Base-by-base conservation (phyloP, 2,113 vertebrate species). In the Protobothrops mucrosquamatus region DNA sequence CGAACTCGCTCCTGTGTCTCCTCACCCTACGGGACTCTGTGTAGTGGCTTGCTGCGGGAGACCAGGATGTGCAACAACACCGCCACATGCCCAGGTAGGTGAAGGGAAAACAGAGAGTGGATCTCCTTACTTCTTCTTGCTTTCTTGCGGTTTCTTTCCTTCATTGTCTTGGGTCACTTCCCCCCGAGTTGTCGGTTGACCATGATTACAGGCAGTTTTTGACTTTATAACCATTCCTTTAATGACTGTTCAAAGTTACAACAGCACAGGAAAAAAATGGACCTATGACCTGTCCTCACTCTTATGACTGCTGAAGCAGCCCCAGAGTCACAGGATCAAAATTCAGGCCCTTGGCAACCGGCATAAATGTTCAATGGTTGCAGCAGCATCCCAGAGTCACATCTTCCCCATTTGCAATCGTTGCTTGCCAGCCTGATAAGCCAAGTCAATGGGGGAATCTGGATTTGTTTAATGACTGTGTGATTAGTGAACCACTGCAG, bases 41-140 rank as follows among this genome's bases (percentile, higher is more conserved):
- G 99, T 98, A 99, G 99, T 81, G 99, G 99, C 92, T 98, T 99
- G 92, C 97, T 99, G 95, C 98, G 99, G 93, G 99, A 99, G 97
- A 99, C 98, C 0, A 98, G 99, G 48, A 98, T 98, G 96, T 99
- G 99, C 98, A 99, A 99, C 97, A 99, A 99, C 98, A 99, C 99
- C 0, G 98, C 98, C 95, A 98, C 98, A 96, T 99, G 99, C 97
- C 99, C 99, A 96, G 99, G 99, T 98, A 98, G 0, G 86, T 89
- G 61, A 86, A 15, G 46, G 6, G 18, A 64, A 46, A n/a, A 1
- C 8, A 14, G 88, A 91, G 18, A 89, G 81, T 26, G 4, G 69
- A 10, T 57, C 57, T 22, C 64, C 87, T 89, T 85, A 51, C 94
- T 93, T 61, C 91, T 29, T 61, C 92, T 93, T 90, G 46, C 10